Evolutionary conservation across 2,888 invertebrate genomes (phyloP), one percentile per base, ranked within the genome.

Genomic region (Ennomos fuscantarius): DNA sequence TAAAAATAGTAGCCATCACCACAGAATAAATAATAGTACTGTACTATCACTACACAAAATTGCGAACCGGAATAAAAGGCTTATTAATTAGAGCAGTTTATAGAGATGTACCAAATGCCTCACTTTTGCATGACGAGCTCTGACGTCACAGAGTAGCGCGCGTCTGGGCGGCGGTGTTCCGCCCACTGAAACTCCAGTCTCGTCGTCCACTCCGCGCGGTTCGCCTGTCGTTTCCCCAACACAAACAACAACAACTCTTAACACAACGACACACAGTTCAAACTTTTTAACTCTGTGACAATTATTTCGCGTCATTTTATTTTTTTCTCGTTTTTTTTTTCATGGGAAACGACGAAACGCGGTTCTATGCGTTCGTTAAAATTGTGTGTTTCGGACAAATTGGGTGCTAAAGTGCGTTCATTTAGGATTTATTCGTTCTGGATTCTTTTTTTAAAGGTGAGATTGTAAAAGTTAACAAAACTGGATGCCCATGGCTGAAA

Each of bases 151-250:
- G 24, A 24, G 24, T 24, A 24, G 70, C 73, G 58, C 47, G 66
- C 62, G 69, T 64, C 73, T 77, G 85, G 88, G 87, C 86, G 89
- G 87, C 85, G 86, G 86, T 72, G 62, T 65, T 74, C 87, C 89
- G 89, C 90, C 89, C 86, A 89, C 89, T 85, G 87, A 87, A 86
- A 82, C 79, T 79, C 82, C 78, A 92, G 92, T 92, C 92, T 89
- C 89, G 88, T 74, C 86, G 92, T 92, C 91, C 89, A 84, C 93
- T 93, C 93, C 93, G 93, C 86, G 92, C 93, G 92, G 93, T 91
- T 86, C 86, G 89, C 92, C 91, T 81, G 92, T 85, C 84, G 80
- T 84, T 86, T 82, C 82, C 87, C 84, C 75, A 71, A 65, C 33
- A 64, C 71, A 69, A 70, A 75, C 73, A 58, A 76, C 66, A 75